Percentiles rank a stretch among this genome's conserved stretches.
These are phyloP conservation scores for Ormyrus nitidulus DNA, from an alignment of 2,888 invertebrate species.

Conservation along the genomic window DNA sequence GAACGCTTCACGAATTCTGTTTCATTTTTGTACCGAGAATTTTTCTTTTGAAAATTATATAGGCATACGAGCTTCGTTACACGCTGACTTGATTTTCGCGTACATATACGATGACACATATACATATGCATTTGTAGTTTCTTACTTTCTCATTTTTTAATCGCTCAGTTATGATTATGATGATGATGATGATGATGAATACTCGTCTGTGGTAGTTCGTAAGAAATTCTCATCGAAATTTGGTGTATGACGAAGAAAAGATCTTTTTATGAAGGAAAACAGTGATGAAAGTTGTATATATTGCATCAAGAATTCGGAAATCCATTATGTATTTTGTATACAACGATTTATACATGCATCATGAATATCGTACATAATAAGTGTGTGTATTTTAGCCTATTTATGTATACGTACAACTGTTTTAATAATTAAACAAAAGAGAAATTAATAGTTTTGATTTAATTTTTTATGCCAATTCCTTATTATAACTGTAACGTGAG, in stretches of 20 bases:
- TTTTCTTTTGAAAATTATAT: conserved; percentile 2
- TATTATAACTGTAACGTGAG: background rate
- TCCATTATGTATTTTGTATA: conserved; percentile 46
- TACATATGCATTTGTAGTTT: conserved; percentile 28
- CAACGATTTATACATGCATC: conserved; percentile 52
- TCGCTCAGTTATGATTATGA: conserved; percentile 22
- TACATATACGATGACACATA: background rate
- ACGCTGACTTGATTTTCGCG: conserved; percentile 49
- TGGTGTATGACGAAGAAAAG: background rate
- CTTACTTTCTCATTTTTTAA: conserved; percentile 12
- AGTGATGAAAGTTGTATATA: conserved; percentile 55
- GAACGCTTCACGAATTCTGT: background rate
- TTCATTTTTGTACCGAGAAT: background rate
- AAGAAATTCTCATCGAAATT: conserved; percentile 45
- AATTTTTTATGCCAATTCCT: conserved; percentile 6
- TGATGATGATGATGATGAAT: background rate
- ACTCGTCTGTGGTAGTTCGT: conserved; percentile 33
- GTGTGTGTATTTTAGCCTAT: conserved; percentile 73
- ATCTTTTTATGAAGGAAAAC: conserved; percentile 31
- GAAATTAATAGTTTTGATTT: conserved; percentile 49
- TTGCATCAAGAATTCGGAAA: conserved; percentile 50
- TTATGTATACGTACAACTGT: conserved; percentile 70
- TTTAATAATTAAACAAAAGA: conserved; percentile 70
- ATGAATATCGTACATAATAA: conserved; percentile 61
- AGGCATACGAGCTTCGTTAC: conserved; percentile 28